Evolutionary conservation across 1,140 invertebrate species (phyloP).

Genomic region (Caenorhabditis briggsae): DNA sequence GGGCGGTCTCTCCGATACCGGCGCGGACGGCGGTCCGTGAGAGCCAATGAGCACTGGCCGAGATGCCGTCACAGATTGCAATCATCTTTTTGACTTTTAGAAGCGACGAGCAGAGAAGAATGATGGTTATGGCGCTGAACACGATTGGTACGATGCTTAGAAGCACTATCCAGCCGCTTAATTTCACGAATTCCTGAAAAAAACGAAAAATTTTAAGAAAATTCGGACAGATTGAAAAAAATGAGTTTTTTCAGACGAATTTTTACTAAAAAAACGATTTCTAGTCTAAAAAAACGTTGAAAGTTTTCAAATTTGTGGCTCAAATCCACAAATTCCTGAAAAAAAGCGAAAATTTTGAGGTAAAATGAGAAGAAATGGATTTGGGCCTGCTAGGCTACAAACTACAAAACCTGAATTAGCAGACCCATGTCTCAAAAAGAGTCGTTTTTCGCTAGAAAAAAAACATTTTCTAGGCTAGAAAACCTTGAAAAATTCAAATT

Average conservation of each 20-base stretch:
- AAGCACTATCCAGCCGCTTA: constrained; percentile 13
- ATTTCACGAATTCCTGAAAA: constrained; percentile 16
- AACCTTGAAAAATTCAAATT: too few species aligned
- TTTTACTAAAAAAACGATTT: too few species aligned
- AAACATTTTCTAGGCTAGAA: too few species aligned
- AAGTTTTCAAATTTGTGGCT: too few species aligned
- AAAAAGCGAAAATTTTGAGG: too few species aligned
- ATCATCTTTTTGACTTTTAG: constrained; percentile 37
- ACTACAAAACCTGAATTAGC: neutral
- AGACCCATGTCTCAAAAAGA: neutral
- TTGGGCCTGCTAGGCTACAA: too few species aligned
- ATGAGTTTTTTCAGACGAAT: too few species aligned
- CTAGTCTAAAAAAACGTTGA: too few species aligned
- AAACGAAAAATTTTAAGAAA: neutral
- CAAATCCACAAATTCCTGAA: too few species aligned
- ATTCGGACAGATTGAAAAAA: too few species aligned
- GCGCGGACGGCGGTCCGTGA: constrained; percentile 69
- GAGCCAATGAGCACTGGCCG: constrained; percentile 68
- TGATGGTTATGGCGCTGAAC: constrained; percentile 17
- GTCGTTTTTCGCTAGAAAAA: too few species aligned
- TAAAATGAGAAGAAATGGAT: too few species aligned
- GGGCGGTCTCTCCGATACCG: constrained; percentile 69
- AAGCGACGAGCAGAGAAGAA: neutral
- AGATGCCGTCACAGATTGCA: constrained; percentile 35
- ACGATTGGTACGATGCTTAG: neutral